phyloP scores from a whole-genome alignment of 2,797 vertebrate species.

The Propithecus deckenii region DNA sequence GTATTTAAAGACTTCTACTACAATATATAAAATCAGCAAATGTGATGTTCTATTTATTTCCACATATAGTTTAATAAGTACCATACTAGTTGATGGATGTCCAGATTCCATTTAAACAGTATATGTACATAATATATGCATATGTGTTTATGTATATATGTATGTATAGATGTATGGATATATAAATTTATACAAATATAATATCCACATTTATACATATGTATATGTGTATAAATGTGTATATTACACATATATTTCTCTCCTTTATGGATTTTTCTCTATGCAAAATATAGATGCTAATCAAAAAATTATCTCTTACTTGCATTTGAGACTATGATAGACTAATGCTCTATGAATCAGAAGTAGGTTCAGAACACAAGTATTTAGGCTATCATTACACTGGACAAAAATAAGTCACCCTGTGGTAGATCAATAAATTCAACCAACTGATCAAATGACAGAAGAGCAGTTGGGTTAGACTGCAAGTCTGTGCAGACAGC shows the following conservation, averaged over 20 bases:
- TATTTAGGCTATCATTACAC: neutral
- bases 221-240: neutral
- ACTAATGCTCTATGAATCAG: neutral
- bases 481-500: neutral
- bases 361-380: neutral
- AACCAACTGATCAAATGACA: neutral
- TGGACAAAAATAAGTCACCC: conserved; percentile 10
- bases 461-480: neutral
- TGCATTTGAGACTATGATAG: neutral
- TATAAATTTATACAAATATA: neutral
- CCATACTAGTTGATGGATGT: neutral
- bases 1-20: conserved; percentile 33
- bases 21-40: conserved; percentile 1
- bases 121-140: neutral
- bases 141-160: neutral
- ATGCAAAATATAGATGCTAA: conserved; percentile 36
- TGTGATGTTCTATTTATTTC: conserved; percentile 48
- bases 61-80: neutral
- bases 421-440: neutral
- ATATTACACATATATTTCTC: neutral
- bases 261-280: neutral
- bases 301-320: conserved; percentile 27
- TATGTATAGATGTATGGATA: neutral
- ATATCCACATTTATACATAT: neutral
- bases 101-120: conserved; percentile 29